A percentile compares a stretch with the other conserved stretches of the same genome.
phyloP scores from a whole-genome alignment of 2,888 invertebrate species.

The Plusia festucae region DNA sequence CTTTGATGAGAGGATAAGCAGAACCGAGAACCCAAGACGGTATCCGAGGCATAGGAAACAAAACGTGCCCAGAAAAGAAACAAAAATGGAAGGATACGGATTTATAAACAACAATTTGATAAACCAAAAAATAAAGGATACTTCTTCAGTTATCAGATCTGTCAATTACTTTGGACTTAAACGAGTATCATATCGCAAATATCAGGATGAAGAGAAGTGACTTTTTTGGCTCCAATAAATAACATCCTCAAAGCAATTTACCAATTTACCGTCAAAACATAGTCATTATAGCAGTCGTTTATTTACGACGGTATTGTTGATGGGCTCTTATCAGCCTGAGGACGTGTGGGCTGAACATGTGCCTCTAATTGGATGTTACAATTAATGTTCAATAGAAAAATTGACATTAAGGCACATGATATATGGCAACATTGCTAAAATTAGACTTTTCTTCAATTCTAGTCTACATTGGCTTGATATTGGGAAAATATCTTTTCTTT shows the following conservation, averaged over 20 bases:
- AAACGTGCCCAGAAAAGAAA: too few species aligned
- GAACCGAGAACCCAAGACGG: background rate
- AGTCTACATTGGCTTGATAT: too few species aligned
- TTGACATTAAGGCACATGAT: background rate
- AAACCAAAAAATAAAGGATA: too few species aligned
- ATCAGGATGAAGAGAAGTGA: constrained; percentile 9
- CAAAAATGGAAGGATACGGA: too few species aligned
- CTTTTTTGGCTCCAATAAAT: constrained; percentile 2
- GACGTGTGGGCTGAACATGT: background rate
- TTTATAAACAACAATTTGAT: too few species aligned
- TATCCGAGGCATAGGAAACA: too few species aligned
- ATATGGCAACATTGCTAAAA: background rate
- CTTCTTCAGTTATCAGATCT: too few species aligned
- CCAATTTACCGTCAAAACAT: constrained; percentile 16
- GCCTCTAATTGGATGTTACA: background rate
- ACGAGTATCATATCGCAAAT: background rate
- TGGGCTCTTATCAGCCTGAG: constrained; percentile 1
- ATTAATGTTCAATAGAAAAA: background rate
- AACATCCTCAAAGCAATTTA: constrained; percentile 24
- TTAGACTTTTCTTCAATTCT: background rate
- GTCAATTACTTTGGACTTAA: background rate
- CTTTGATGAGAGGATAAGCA: constrained; percentile 1
- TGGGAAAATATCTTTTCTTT: too few species aligned
- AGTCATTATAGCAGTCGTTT: background rate
- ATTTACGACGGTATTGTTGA: background rate